phyloP scores from a whole-genome alignment of 2,797 vertebrate species.

The Anableps anableps region DNA sequence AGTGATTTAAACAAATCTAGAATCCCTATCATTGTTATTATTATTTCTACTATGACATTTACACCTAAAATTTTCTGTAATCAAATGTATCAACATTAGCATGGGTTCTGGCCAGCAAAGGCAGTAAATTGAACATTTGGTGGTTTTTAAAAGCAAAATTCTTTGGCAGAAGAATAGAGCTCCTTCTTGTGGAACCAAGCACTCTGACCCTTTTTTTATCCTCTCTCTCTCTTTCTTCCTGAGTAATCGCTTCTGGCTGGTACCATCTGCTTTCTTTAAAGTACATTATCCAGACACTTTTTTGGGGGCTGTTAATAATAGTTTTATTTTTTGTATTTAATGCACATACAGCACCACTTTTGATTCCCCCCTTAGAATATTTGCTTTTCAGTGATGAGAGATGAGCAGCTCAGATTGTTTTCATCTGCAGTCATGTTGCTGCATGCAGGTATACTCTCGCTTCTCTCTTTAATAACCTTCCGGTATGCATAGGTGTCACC shows the following conservation, averaged over 20 bases:
- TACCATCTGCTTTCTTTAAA: constrained; percentile 51
- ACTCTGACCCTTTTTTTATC: constrained; percentile 30
- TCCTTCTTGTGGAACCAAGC: constrained; percentile 25
- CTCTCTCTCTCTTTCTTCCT: constrained; percentile 11
- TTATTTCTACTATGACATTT: not conserved
- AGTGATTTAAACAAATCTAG: not conserved
- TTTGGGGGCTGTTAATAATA: constrained; percentile 18
- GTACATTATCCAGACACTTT: constrained; percentile 29
- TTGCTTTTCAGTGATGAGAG: not conserved
- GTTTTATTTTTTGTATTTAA: not conserved
- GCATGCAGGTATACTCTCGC: constrained; percentile 7
- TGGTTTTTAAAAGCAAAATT: constrained; percentile 44
- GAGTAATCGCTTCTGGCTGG: constrained; percentile 37
- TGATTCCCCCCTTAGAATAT: not conserved
- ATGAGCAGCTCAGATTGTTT: not conserved
- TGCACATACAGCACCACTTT: constrained; percentile 1
- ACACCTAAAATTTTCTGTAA: not conserved
- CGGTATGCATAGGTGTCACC: constrained; percentile 18
- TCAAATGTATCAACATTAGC: constrained; percentile 1
- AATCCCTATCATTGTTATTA: no score
- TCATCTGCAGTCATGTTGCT: constrained; percentile 6
- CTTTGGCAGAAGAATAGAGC: constrained; percentile 64
- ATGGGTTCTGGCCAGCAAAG: constrained; percentile 28
- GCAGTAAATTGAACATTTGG: constrained; percentile 57
- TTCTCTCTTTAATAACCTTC: constrained; percentile 5